Evolutionary conservation across 2,797 vertebrate genomes (phyloP).

Genomic region (Gadopsis marmoratus): DNA sequence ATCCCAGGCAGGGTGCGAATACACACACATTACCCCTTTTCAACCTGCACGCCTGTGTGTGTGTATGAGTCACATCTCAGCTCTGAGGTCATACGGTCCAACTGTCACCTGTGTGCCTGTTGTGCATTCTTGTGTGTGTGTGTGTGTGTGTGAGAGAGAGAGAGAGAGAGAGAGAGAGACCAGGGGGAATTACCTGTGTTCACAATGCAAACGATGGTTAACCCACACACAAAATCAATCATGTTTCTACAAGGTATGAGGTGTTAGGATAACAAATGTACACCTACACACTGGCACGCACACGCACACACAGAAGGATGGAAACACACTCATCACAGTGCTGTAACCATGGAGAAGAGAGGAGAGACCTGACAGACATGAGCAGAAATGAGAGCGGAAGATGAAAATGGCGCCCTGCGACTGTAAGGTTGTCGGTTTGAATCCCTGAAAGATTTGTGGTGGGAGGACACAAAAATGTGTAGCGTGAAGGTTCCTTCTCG

Average conservation of each 20-base stretch:
- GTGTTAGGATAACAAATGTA: constrained; percentile 49
- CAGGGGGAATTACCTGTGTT: constrained; percentile 49
- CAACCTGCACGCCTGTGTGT: constrained; percentile 27
- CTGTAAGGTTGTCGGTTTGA: neutral
- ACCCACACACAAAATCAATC: constrained; percentile 51
- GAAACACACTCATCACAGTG: constrained; percentile 51
- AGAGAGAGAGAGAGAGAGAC: neutral
- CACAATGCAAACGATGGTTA: constrained; percentile 60
- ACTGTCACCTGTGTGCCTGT: constrained; percentile 54
- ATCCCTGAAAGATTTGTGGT: neutral
- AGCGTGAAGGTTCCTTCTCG: neutral
- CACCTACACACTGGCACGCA: constrained; percentile 16
- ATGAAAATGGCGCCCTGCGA: constrained; percentile 3
- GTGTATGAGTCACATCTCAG: constrained; percentile 39
- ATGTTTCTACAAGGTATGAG: constrained; percentile 40
- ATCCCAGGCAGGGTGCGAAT: constrained; percentile 40
- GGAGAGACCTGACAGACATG: constrained; percentile 20
- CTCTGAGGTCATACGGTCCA: constrained; percentile 37
- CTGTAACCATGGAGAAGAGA: constrained; percentile 73
- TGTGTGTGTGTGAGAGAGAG: constrained; percentile 10
- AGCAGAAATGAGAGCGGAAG: constrained; percentile 9
- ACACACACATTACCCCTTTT: constrained; percentile 53
- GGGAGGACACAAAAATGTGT: neutral
- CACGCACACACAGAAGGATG: constrained; percentile 19
- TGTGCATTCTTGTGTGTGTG: constrained; percentile 19